Evolutionary conservation across 2,797 vertebrate genomes (phyloP).

Genomic region (Phoxinus dragarum): DNA sequence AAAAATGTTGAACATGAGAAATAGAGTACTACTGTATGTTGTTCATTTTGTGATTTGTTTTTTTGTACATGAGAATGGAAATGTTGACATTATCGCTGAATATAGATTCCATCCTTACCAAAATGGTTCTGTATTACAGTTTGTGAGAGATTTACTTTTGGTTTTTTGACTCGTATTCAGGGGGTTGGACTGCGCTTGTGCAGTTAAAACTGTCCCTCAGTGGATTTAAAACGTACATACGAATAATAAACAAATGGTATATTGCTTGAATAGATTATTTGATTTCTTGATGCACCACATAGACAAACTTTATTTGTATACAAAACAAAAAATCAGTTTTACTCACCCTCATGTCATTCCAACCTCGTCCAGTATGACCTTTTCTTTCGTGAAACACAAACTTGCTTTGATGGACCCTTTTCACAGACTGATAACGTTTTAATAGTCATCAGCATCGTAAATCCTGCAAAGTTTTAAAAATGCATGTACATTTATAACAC

Average conservation of each 20-base stretch:
- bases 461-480: no score
- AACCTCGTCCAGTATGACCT: not conserved
- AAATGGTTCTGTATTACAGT: constrained; percentile 74
- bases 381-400: not conserved
- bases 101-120: constrained; percentile 79
- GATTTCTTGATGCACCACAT: constrained; percentile 19
- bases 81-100: constrained; percentile 73
- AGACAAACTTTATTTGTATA: not conserved
- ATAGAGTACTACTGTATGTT: constrained; percentile 76
- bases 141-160: constrained; percentile 70
- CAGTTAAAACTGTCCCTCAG: constrained; percentile 62
- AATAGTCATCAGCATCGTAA: no score
- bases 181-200: constrained; percentile 67
- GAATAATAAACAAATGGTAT: constrained; percentile 77
- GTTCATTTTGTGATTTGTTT: constrained; percentile 78
- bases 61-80: constrained; percentile 81
- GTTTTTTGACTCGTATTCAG: constrained; percentile 67
- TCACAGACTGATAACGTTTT: no score
- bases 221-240: constrained; percentile 72
- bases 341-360: no score
- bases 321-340: not conserved
- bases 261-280: constrained; percentile 51
- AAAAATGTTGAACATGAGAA: constrained; percentile 76
- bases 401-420: not conserved
- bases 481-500: no score